These are phyloP conservation scores for Odontamblyopus lacepedii DNA, from an alignment of 2,797 vertebrate species.

Conservation along the genomic window DNA sequence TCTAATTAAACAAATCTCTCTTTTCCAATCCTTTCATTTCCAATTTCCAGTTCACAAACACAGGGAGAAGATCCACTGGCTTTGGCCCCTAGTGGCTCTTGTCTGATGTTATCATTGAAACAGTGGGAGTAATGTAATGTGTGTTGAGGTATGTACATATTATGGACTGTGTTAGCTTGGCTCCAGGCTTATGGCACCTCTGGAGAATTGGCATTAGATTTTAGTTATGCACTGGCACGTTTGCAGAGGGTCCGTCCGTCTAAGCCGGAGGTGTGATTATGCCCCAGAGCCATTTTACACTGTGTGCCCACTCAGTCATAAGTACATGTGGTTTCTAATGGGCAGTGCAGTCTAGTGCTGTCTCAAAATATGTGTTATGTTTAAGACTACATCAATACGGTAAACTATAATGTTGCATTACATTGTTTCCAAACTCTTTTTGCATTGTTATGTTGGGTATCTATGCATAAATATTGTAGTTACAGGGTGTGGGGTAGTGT, in stretches of 20 bases:
- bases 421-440: conserved; percentile 24
- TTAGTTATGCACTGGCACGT: conserved; percentile 31
- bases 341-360: not conserved
- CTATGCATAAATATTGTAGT: no score
- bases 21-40: conserved; percentile 17
- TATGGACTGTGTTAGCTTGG: conserved; percentile 29
- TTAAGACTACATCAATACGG: no score
- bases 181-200: conserved; percentile 32
- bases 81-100: not conserved
- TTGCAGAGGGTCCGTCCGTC: conserved; percentile 27
- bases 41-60: conserved; percentile 20
- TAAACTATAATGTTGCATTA: not conserved
- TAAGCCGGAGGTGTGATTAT: conserved; percentile 22
- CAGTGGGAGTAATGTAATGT: conserved; percentile 21
- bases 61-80: not conserved
- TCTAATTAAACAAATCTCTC: conserved; percentile 27
- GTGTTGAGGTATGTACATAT: conserved; percentile 27
- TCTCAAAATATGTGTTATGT: not conserved
- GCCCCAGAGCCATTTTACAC: conserved; percentile 5
- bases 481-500: no score
- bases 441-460: not conserved
- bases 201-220: conserved; percentile 28
- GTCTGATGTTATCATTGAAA: conserved; percentile 17
- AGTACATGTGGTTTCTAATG: conserved; percentile 1
- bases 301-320: conserved; percentile 2